Percentiles rank a stretch among this genome's conserved stretches.
Evolutionary conservation across 2,113 vertebrate species (phyloP).

Genomic region (Nycticebus coucang): DNA sequence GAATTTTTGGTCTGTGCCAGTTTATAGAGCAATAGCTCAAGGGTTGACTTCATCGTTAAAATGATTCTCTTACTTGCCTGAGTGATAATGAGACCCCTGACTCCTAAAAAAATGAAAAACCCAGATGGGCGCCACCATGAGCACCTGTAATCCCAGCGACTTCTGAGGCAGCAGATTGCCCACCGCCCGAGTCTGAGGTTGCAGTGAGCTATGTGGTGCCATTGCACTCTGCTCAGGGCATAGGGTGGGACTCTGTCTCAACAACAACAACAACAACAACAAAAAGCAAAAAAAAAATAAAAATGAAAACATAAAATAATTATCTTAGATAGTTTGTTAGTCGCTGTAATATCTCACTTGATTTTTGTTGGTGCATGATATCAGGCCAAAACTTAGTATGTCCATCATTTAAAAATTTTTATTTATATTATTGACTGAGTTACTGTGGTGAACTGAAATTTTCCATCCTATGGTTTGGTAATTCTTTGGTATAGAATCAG

Average conservation of each 20-base stretch:
- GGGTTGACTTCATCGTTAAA: slow-evolving; percentile 50
- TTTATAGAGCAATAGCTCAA: slow-evolving; percentile 63
- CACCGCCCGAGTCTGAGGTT: too few relatives aligned
- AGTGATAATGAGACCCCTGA: too few relatives aligned
- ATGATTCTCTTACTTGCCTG: not conserved
- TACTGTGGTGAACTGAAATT: not conserved
- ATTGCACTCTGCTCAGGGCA: too few relatives aligned
- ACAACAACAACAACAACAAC: too few relatives aligned
- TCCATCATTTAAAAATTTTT: not conserved
- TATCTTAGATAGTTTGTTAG: not conserved
- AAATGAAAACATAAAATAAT: too few relatives aligned
- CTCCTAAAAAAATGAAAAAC: too few relatives aligned
- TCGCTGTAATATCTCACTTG: not conserved
- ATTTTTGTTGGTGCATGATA: not conserved
- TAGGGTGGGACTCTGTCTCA: too few relatives aligned
- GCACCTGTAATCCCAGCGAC: too few relatives aligned
- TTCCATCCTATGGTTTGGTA: not conserved
- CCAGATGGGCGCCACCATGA: too few relatives aligned
- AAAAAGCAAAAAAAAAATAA: too few relatives aligned
- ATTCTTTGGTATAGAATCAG: not conserved
- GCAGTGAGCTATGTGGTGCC: too few relatives aligned
- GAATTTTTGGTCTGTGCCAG: slow-evolving; percentile 69
- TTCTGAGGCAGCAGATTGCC: too few relatives aligned
- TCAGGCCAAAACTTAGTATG: not conserved
- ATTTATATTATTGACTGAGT: not conserved